phyloP scores from a whole-genome alignment of 2,888 invertebrate genomes.

The Rotaria macrura region DNA sequence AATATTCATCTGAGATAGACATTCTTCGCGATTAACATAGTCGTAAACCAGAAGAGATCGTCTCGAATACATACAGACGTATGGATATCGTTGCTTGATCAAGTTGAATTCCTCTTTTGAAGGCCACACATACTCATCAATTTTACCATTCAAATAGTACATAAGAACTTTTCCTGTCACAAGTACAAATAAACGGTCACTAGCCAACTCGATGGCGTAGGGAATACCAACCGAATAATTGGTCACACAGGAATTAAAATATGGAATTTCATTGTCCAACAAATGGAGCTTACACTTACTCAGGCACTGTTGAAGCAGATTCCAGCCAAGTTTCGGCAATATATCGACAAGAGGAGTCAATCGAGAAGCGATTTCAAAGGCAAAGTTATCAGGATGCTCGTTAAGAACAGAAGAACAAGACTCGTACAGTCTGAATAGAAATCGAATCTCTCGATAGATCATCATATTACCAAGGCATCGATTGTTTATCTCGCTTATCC shows the following conservation, averaged over 20 bases:
- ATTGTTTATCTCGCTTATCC: neutral
- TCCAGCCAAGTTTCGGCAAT: neutral
- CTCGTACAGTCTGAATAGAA: neutral
- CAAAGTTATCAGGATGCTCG: neutral
- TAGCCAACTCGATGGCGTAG: neutral
- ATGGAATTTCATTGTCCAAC: neutral
- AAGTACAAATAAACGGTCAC: too few relatives aligned
- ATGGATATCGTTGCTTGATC: too few relatives aligned
- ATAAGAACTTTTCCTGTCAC: too few relatives aligned
- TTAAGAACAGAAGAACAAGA: neutral
- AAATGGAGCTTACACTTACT: neutral
- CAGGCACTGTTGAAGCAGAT: neutral
- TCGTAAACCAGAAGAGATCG: neutral
- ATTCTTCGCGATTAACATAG: too few relatives aligned
- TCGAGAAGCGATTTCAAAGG: neutral
- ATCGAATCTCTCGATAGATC: neutral
- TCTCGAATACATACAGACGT: neutral
- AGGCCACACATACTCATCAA: too few relatives aligned
- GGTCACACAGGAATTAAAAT: neutral
- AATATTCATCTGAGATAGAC: neutral
- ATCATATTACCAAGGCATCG: too few relatives aligned
- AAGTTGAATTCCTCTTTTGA: too few relatives aligned
- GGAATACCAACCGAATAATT: neutral
- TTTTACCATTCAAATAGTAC: too few relatives aligned
- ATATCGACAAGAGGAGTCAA: neutral